Conservation (phyloP, 2,113 vertebrate species). For the Eidolon helvum region DNA sequence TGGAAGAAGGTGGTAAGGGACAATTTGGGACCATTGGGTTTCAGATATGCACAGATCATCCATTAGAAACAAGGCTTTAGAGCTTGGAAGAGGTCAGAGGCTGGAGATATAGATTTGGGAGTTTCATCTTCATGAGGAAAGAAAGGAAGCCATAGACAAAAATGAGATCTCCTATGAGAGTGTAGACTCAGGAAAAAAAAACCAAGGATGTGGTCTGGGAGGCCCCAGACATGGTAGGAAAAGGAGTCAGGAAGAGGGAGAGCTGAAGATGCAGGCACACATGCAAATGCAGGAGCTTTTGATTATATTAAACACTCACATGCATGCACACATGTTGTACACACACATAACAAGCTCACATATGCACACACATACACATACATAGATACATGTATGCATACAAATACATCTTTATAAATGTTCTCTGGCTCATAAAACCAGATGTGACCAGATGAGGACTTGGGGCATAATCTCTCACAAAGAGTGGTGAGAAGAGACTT, state of each 20-base stretch:
- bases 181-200: background rate
- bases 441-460: background rate
- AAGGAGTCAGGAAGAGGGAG: fast-evolving
- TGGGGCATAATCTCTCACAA: background rate
- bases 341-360: background rate
- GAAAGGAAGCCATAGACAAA: background rate
- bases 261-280: background rate
- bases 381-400: fast-evolving
- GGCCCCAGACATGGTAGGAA: too few relatives aligned
- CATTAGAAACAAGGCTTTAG: background rate
- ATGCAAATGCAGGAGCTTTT: background rate
- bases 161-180: background rate
- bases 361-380: too few relatives aligned
- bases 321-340: too few relatives aligned
- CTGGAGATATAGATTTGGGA: background rate
- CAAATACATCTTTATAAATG: background rate
- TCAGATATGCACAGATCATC: background rate
- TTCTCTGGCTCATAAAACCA: background rate
- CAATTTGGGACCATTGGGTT: background rate
- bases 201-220: background rate
- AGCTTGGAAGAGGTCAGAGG: background rate
- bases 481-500: background rate
- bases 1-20: background rate
- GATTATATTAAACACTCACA: background rate
- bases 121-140: background rate